Evolutionary conservation across 1,140 invertebrate genomes (phyloP).

Genomic region (Amphibalanus amphitrite): DNA sequence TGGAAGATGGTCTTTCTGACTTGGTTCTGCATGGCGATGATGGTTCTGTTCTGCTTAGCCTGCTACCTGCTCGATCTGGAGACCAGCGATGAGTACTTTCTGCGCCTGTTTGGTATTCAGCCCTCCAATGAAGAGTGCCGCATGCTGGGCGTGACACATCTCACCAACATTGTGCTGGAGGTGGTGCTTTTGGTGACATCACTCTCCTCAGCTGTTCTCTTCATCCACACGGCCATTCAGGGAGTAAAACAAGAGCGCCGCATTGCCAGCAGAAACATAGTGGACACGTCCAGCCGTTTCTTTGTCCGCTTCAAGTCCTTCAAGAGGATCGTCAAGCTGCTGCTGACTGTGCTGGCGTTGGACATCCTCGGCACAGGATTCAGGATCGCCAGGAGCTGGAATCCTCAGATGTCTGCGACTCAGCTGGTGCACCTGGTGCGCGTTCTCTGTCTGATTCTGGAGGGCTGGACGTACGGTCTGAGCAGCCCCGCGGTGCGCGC

Average conservation of each 20-base stretch:
- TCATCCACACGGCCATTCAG: background rate
- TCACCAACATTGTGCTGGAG: background rate
- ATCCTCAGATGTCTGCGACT: background rate
- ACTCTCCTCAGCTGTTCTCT: background rate
- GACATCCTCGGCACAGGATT: background rate
- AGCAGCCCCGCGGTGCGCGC: background rate
- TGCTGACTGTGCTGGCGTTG: background rate
- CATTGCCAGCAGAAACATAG: background rate
- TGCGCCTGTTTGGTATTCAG: background rate
- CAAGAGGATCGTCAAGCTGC: background rate
- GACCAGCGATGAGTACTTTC: conserved; percentile 32
- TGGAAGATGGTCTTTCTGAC: background rate
- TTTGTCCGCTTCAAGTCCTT: background rate
- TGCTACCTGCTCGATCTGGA: conserved; percentile 21
- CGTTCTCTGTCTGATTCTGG: background rate
- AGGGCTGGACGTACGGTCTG: background rate
- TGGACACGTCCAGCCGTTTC: background rate
- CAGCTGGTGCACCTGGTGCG: background rate
- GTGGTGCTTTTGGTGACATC: background rate
- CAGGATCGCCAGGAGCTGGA: background rate
- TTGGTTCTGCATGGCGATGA: background rate
- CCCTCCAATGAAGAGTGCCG: too few relatives aligned
- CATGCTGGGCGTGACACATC: too few relatives aligned
- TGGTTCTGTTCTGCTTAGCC: background rate
- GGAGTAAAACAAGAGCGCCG: background rate